A percentile compares a stretch with the other conserved stretches of the same genome.
These are phyloP conservation scores for Allolobophora icterica DNA, from an alignment of 2,888 invertebrate genomes.

Conservation along the genomic window DNA sequence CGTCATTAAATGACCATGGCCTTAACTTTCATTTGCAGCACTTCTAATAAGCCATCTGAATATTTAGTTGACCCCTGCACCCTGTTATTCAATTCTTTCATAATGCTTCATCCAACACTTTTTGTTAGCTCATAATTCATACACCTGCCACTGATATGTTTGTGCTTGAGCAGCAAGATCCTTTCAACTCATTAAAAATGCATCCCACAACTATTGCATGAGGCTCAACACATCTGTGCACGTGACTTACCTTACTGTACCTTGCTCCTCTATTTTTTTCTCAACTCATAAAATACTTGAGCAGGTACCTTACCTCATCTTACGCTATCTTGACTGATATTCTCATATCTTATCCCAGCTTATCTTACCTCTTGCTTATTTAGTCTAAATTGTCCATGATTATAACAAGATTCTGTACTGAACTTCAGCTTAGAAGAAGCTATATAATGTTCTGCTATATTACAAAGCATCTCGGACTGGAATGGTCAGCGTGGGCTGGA, in stretches of 20 bases:
- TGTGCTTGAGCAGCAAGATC: neutral
- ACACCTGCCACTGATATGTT: conserved; percentile 10
- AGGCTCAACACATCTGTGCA: too few species aligned
- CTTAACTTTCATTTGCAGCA: neutral
- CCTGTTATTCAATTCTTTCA: too few species aligned
- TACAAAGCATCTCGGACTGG: neutral
- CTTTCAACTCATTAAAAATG: neutral
- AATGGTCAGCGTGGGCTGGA: neutral
- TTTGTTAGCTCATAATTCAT: neutral
- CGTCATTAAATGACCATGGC: too few species aligned
- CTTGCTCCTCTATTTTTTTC: too few species aligned
- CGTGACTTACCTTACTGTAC: too few species aligned
- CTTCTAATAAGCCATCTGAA: neutral
- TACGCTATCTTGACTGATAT: neutral
- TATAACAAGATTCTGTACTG: neutral
- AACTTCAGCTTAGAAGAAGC: neutral
- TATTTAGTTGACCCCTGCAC: neutral
- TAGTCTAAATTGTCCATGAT: neutral
- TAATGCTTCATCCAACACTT: neutral
- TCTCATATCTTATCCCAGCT: neutral
- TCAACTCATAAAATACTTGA: neutral
- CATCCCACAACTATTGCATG: neutral
- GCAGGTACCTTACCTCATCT: neutral
- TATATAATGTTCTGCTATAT: neutral
- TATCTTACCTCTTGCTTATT: neutral